Percentiles rank a stretch among this genome's conserved stretches.
Conservation (phyloP, 2,888 invertebrate species). For the Cerastis leucographa region DNA sequence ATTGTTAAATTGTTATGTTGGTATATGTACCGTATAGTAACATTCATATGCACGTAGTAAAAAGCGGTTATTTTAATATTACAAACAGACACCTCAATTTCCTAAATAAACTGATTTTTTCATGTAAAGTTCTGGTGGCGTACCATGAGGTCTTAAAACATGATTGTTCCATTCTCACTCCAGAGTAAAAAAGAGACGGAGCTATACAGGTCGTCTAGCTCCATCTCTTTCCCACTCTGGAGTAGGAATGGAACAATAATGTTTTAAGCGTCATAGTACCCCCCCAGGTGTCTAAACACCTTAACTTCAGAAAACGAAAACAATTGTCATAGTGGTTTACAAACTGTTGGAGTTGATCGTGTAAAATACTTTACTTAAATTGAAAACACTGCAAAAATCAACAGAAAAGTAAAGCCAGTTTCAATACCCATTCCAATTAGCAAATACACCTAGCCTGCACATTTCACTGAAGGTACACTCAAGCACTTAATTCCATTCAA, state of each 20-base stretch:
- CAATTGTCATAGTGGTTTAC: background rate
- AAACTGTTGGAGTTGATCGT: background rate
- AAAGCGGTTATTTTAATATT: too few species aligned
- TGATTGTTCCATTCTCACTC: too few species aligned
- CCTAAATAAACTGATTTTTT: background rate
- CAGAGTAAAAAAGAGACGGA: too few species aligned
- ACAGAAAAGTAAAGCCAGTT: background rate
- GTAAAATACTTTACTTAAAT: background rate
- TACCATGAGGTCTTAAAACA: too few species aligned
- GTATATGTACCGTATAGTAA: too few species aligned
- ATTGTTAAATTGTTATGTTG: too few species aligned
- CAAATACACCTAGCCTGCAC: background rate
- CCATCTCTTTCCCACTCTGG: too few species aligned
- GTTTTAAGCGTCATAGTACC: too few species aligned
- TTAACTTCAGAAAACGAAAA: background rate
- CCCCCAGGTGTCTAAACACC: background rate
- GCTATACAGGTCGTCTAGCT: too few species aligned
- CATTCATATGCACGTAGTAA: too few species aligned
- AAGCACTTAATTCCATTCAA: slow-evolving; percentile 43
- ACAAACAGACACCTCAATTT: too few species aligned
- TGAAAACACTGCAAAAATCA: background rate
- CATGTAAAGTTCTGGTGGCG: background rate
- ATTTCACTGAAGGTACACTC: background rate
- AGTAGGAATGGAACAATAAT: too few species aligned
- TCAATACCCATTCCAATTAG: background rate